These are phyloP conservation scores for Cygnus olor DNA, from an alignment of 2,797 vertebrate genomes.

Conservation along the genomic window DNA sequence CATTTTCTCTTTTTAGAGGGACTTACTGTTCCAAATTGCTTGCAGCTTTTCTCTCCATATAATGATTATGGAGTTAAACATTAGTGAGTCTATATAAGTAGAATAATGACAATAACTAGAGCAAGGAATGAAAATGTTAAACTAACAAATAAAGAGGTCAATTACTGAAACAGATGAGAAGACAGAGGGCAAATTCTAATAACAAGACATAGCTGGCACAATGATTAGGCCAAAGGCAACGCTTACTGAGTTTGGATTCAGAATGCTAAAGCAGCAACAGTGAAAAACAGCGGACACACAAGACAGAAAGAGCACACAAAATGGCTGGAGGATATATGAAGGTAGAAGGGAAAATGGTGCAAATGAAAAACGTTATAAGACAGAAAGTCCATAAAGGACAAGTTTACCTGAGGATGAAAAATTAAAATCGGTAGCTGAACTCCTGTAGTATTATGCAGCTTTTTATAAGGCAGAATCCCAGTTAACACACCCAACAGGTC, in stretches of 20 bases:
- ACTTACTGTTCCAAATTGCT: slow-evolving; percentile 54
- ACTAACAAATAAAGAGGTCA: slow-evolving; percentile 61
- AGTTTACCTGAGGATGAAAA: slow-evolving; percentile 21
- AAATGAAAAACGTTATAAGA: slow-evolving; percentile 41
- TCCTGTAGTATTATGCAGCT: not conserved
- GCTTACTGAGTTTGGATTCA: slow-evolving; percentile 22
- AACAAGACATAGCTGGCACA: slow-evolving; percentile 38
- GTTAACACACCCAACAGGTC: not conserved
- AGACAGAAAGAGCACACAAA: slow-evolving; percentile 28
- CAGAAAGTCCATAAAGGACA: not conserved
- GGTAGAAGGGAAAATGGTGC: not conserved
- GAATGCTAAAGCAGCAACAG: slow-evolving; percentile 27
- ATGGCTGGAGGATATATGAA: slow-evolving; percentile 24
- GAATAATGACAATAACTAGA: slow-evolving; percentile 52
- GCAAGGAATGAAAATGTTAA: slow-evolving; percentile 60
- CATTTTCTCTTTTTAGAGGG: slow-evolving; percentile 48
- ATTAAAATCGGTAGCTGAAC: not conserved
- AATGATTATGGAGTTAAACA: slow-evolving; percentile 60
- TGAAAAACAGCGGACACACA: not conserved
- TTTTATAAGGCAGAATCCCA: not conserved
- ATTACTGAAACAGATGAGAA: slow-evolving; percentile 58
- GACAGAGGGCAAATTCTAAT: slow-evolving; percentile 27
- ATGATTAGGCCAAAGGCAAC: slow-evolving; percentile 50
- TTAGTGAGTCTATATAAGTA: slow-evolving; percentile 42
- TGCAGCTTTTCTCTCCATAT: slow-evolving; percentile 42